These are phyloP conservation scores for Caprella mutica DNA, from an alignment of 2,888 invertebrate genomes.

Conservation along the genomic window DNA sequence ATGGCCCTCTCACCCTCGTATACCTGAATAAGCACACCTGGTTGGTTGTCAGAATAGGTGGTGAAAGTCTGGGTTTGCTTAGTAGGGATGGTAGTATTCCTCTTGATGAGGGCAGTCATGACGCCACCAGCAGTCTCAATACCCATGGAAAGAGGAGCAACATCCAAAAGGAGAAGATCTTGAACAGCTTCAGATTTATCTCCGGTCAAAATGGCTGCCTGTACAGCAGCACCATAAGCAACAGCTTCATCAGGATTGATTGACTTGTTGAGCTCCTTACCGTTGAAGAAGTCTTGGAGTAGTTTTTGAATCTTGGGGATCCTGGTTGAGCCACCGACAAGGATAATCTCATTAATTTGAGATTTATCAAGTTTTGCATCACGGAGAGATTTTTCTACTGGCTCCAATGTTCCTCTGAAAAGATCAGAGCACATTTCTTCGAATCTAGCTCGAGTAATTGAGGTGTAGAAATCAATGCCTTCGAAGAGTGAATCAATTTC, in stretches of 20 bases:
- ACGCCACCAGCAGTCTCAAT: constrained; percentile 26
- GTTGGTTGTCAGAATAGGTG: constrained; percentile 95
- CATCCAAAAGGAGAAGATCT: constrained; percentile 54
- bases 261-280: constrained; percentile 90
- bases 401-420: constrained; percentile 90
- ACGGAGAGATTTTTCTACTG: constrained; percentile 87
- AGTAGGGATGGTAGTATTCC: constrained; percentile 56
- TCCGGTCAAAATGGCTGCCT: constrained; percentile 51
- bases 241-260: constrained; percentile 98
- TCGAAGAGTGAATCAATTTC: constrained; percentile 92
- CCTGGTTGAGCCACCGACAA: constrained; percentile 91
- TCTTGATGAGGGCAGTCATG: constrained; percentile 29
- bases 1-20: constrained; percentile 70
- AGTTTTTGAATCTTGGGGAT: constrained; percentile 96
- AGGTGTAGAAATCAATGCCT: constrained; percentile 91
- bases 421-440: constrained; percentile 93
- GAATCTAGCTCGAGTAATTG: constrained; percentile 87
- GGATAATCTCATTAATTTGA: constrained; percentile 76
- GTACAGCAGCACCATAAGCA: constrained; percentile 56
- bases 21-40: constrained; percentile 66
- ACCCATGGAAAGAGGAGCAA: constrained; percentile 37
- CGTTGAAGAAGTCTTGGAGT: constrained; percentile 71
- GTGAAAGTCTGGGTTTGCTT: constrained; percentile 95
- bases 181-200: constrained; percentile 48
- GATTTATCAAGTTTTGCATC: constrained; percentile 95